Conservation (phyloP, 2,888 invertebrate species). For the Conops quadrifasciatus region DNA sequence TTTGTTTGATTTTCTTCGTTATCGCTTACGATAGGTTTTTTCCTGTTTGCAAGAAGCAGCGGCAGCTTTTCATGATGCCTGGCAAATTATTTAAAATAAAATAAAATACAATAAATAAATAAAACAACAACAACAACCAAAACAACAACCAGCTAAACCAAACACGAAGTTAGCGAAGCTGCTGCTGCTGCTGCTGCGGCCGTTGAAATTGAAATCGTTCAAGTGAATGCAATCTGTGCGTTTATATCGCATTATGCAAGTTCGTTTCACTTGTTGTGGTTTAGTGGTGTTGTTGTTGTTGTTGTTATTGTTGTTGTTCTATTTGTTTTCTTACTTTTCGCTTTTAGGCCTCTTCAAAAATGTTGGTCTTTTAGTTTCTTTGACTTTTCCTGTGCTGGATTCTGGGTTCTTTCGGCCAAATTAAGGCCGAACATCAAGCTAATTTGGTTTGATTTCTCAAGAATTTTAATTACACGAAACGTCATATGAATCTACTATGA, state of each 20-base stretch:
- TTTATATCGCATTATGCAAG: constrained; percentile 19
- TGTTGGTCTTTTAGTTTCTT: background rate
- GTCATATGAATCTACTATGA: no score
- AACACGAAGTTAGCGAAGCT: background rate
- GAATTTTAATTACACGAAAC: no score
- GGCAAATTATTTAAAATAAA: no score
- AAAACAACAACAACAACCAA: background rate
- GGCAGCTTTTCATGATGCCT: no score
- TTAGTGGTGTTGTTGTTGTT: background rate
- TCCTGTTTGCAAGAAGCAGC: background rate
- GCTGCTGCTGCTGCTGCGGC: background rate
- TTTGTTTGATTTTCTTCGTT: background rate
- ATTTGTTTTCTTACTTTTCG: background rate
- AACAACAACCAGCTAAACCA: background rate
- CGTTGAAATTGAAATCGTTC: constrained; percentile 30
- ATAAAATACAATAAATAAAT: no score
- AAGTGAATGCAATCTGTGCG: constrained; percentile 2
- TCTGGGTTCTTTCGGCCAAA: background rate
- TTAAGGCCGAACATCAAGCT: no score
- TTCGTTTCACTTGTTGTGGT: constrained; percentile 15
- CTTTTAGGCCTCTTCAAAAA: background rate
- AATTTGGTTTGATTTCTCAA: no score
- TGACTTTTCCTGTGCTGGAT: background rate
- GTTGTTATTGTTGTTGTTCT: constrained; percentile 11
- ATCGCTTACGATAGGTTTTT: background rate